These are phyloP conservation scores for Thamnophis elegans DNA, from an alignment of 2,797 vertebrate species.

Conservation along the genomic window DNA sequence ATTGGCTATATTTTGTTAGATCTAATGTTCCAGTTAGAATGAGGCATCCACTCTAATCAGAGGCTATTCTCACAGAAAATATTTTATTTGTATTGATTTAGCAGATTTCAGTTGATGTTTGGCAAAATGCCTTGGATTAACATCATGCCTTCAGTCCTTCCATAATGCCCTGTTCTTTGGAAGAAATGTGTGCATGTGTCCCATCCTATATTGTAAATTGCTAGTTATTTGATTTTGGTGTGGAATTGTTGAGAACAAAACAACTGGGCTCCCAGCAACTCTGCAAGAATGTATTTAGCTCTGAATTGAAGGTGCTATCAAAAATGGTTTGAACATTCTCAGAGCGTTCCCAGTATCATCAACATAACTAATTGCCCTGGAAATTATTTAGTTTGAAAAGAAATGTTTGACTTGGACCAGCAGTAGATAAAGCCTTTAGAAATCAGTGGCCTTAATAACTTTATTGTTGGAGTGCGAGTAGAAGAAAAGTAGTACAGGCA, in stretches of 20 bases:
- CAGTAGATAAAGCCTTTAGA: not conserved
- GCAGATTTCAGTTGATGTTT: conserved; percentile 34
- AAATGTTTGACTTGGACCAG: not conserved
- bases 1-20: conserved; percentile 36
- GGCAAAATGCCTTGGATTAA: conserved; percentile 35
- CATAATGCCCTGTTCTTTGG: conserved; percentile 20
- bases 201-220: conserved; percentile 1
- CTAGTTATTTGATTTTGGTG: conserved; percentile 12
- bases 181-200: rapidly evolving
- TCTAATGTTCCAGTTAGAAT: conserved; percentile 39
- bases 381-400: not conserved
- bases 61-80: not conserved
- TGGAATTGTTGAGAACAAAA: conserved; percentile 20
- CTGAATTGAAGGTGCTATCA: not conserved
- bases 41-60: conserved; percentile 30
- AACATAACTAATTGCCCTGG: not conserved
- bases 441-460: not conserved
- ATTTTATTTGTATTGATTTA: not conserved
- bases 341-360: not conserved
- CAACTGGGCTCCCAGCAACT: not conserved
- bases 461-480: not conserved
- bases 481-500: not conserved
- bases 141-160: conserved; percentile 10
- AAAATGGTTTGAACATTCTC: not conserved
- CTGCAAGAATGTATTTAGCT: not conserved